Evolutionary conservation across 2,113 vertebrate species (phyloP).

Genomic region (Rhadina sibilatrix): DNA sequence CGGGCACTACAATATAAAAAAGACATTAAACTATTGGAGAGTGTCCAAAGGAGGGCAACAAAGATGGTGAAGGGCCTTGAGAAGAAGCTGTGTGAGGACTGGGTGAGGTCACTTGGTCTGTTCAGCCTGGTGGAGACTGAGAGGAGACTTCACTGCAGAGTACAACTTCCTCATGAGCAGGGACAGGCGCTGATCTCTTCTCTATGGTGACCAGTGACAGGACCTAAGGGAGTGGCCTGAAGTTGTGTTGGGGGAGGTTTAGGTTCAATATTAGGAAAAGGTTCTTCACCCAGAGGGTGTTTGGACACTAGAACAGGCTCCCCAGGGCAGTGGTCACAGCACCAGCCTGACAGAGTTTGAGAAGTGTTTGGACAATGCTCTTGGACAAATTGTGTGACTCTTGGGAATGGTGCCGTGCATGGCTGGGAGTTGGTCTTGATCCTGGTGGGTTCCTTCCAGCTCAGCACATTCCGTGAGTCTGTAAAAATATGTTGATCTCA

Average conservation of each 20-base stretch:
- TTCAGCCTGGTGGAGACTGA: neutral
- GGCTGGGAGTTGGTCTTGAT: neutral
- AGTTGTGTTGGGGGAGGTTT: neutral
- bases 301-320: neutral
- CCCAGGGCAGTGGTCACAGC: neutral
- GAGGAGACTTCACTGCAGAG: neutral
- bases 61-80: neutral
- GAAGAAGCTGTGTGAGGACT: rapidly evolving
- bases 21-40: neutral
- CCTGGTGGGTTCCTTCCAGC: neutral
- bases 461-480: neutral
- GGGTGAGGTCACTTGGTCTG: neutral
- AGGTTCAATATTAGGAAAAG: neutral
- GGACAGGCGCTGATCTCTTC: neutral
- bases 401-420: neutral
- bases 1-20: neutral
- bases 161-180: neutral
- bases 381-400: neutral
- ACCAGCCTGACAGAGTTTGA: neutral
- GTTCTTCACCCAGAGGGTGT: rapidly evolving
- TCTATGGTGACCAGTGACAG: neutral
- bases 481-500: neutral
- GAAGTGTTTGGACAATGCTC: rapidly evolving
- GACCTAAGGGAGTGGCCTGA: neutral
- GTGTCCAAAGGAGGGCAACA: rapidly evolving